These are phyloP conservation scores for Aplysia californica DNA, from an alignment of 1,140 invertebrate species.

Conservation along the genomic window DNA sequence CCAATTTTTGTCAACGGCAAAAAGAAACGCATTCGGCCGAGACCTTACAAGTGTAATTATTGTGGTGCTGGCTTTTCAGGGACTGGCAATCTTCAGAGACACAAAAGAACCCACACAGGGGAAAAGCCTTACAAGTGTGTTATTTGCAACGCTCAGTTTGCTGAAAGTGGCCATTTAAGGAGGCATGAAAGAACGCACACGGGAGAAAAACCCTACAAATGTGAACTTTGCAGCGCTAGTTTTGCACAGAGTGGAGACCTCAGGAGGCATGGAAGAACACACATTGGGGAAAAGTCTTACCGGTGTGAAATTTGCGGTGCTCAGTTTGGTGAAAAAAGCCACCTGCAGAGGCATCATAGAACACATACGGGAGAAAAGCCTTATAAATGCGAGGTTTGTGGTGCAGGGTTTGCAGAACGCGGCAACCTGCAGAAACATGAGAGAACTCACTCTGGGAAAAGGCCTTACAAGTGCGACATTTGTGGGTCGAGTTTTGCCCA, in stretches of 20 bases:
- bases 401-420: conserved; percentile 69
- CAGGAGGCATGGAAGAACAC: background rate
- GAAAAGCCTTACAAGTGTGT: conserved; percentile 42
- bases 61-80: conserved; percentile 8
- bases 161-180: conserved; percentile 66
- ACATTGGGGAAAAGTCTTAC: conserved; percentile 9
- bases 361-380: conserved; percentile 21
- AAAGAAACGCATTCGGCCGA: conserved; percentile 7
- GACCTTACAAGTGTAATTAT: conserved; percentile 4
- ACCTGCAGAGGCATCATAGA: conserved; percentile 11
- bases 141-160: conserved; percentile 39
- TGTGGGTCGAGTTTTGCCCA: conserved; percentile 20
- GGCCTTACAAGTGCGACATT: conserved; percentile 19
- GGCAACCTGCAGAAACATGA: conserved; percentile 74
- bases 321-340: background rate
- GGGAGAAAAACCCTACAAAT: conserved; percentile 1
- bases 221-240: conserved; percentile 5
- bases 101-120: conserved; percentile 43
- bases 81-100: conserved; percentile 75
- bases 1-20: too few species aligned
- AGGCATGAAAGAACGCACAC: conserved; percentile 73
- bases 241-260: background rate
- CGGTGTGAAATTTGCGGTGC: background rate
- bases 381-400: conserved; percentile 26
- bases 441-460: conserved; percentile 25